These are phyloP conservation scores for Limulus polyphemus DNA, from an alignment of 2,888 invertebrate species.

Conservation along the genomic window DNA sequence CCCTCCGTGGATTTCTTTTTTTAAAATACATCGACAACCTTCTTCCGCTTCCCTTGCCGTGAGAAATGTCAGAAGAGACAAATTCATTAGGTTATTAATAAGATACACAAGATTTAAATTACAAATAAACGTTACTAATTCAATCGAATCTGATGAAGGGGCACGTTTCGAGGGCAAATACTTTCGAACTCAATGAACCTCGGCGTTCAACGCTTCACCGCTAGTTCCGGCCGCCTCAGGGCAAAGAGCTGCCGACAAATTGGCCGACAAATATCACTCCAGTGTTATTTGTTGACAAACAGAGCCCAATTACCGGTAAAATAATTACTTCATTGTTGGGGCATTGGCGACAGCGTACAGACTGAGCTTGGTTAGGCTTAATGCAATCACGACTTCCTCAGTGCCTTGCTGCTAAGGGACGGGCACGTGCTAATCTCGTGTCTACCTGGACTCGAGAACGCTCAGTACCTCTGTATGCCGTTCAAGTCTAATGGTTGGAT, in stretches of 20 bases:
- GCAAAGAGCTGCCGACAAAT: slow-evolving; percentile 13
- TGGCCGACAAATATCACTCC: slow-evolving; percentile 23
- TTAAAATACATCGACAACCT: too few species aligned
- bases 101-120: slow-evolving; percentile 27
- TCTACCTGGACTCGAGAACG: too few species aligned
- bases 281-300: slow-evolving; percentile 25
- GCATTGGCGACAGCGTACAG: not conserved
- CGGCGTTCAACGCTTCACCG: not conserved
- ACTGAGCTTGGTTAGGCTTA: slow-evolving; percentile 18
- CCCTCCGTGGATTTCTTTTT: too few species aligned
- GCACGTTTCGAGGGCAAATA: too few species aligned
- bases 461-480: too few species aligned
- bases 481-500: slow-evolving; percentile 23
- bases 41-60: too few species aligned
- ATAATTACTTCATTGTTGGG: slow-evolving; percentile 12
- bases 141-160: slow-evolving; percentile 18
- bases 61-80: slow-evolving; percentile 2
- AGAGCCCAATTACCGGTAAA: slow-evolving; percentile 24
- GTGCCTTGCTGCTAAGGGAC: too few species aligned
- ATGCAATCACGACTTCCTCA: slow-evolving; percentile 18
- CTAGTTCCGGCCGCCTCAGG: not conserved
- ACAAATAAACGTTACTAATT: slow-evolving; percentile 19
- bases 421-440: too few species aligned
- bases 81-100: slow-evolving; percentile 26
- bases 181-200: not conserved